A percentile compares a stretch with the other conserved stretches of the same genome.
phyloP scores from a whole-genome alignment of 35 echinoderm and acorn worm genomes.

The Eucidaris tribuloides region DNA sequence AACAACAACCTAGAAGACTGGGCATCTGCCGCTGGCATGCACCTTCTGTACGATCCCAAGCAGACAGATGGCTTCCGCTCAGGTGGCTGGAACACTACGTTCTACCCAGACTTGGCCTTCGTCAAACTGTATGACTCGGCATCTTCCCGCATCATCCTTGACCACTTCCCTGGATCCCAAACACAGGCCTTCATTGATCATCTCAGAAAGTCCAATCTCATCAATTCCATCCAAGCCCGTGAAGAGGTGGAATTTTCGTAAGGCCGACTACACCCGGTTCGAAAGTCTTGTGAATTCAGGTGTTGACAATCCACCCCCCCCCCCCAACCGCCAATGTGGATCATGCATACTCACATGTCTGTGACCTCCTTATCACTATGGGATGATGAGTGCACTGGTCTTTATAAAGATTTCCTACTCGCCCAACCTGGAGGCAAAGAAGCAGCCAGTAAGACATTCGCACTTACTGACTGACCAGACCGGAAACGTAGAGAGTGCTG shows the following conservation, averaged over 20 bases:
- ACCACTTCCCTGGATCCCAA: conserved; percentile 19
- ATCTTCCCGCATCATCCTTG: background rate
- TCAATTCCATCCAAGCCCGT: background rate
- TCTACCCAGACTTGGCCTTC: conserved; percentile 25
- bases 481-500: background rate
- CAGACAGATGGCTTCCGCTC: conserved; percentile 1
- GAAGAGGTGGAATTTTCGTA: conserved; percentile 17
- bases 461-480: background rate
- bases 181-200: conserved; percentile 8
- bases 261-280: conserved; percentile 1
- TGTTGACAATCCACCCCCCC: background rate
- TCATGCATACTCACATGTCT: background rate
- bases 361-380: conserved; percentile 24
- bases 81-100: background rate
- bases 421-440: background rate
- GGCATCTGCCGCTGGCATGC: background rate
- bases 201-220: background rate
- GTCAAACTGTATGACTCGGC: background rate
- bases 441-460: background rate
- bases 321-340: background rate
- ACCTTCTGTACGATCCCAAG: conserved; percentile 19
- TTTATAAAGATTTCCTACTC: background rate
- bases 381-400: conserved; percentile 11
- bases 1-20: background rate
- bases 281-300: background rate